Base-by-base conservation (phyloP, 2,797 vertebrate species). In the Ambastaia sidthimunki region DNA sequence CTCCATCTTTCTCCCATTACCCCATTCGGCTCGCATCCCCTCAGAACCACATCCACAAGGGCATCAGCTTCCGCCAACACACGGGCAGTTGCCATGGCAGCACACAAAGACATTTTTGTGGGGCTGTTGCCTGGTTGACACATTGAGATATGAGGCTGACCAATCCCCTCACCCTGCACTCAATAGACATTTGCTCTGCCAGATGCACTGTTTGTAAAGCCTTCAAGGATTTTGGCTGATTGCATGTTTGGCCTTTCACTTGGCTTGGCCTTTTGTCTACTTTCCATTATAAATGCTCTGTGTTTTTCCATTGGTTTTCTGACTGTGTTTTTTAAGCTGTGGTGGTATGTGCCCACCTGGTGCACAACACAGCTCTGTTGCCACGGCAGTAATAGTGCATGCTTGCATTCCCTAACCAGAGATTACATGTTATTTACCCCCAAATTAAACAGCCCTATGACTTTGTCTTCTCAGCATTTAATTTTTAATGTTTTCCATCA, bases 1-100 rank as follows among this genome's bases (percentile, higher is more conserved):
- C 89, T 48, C 81, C 89, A 88, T 86, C 86, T 88, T 89, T 90
- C 80, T 88, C 89, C 91, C 90, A 88, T 90, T 89, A 89, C 88
- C 87, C 91, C 83, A 78, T 70, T 65, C 48, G 18, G 60, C 73
- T 82, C n/a, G 65, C 31, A 77, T 76, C 63, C 25, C 91, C 89
- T 89, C 88, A 91, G 91, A 92, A 91, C 84, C 91, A 90, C 93
- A 91, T 92, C 84, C 73, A 92, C 92, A 93, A 92, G 97, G 95
- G 96, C 95, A 96, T 95, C 94, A 96, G 95, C 94, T 97, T 97
- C 96, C 94, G 93, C 93, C 92, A 93, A 94, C 94, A 94, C 82
- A 90, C 89, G 87, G 91, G 92, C 88, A 90, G 90, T 97, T 95
- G 89, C 96, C 94, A 97, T 96, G 94, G 95, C 87, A 94, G 93